Conservation (phyloP, 2,888 invertebrate genomes). For the Diogma glabrata region DNA sequence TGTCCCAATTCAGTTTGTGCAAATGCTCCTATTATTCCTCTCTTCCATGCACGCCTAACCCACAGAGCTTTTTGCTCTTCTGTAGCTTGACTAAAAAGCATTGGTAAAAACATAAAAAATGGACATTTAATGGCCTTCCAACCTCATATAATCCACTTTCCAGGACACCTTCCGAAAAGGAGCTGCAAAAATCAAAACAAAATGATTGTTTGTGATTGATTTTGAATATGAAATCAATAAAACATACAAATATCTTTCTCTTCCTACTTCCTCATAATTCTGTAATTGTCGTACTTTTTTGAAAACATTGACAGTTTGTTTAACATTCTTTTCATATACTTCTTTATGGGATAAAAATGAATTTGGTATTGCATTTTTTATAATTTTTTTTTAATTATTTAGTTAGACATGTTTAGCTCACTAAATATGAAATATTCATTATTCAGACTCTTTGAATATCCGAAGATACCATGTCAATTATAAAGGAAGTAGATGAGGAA, state of each 20-base stretch:
- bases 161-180: conserved; percentile 31
- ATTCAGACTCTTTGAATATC: too few relatives aligned
- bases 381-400: too few relatives aligned
- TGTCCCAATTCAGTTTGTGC: conserved; percentile 93
- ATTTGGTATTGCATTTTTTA: too few relatives aligned
- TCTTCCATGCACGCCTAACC: conserved; percentile 71
- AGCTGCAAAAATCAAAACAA: too few relatives aligned
- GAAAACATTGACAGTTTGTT: conserved; percentile 60
- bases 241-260: too few relatives aligned
- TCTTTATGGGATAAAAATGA: conserved; percentile 82
- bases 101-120: conserved; percentile 89
- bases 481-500: too few relatives aligned
- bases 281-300: conserved; percentile 55
- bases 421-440: too few relatives aligned
- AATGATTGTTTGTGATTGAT: too few relatives aligned
- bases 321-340: conserved; percentile 65
- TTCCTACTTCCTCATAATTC: conserved; percentile 61
- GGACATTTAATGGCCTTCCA: conserved; percentile 49
- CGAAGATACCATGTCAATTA: too few relatives aligned
- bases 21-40: conserved; percentile 84
- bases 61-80: conserved; percentile 81
- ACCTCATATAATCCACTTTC: conserved; percentile 33
- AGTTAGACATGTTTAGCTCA: too few relatives aligned
- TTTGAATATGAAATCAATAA: too few relatives aligned
- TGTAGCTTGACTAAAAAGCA: conserved; percentile 79